Base-by-base conservation (phyloP, 2,113 vertebrate species). In the Campylomormyrus tamandua region DNA sequence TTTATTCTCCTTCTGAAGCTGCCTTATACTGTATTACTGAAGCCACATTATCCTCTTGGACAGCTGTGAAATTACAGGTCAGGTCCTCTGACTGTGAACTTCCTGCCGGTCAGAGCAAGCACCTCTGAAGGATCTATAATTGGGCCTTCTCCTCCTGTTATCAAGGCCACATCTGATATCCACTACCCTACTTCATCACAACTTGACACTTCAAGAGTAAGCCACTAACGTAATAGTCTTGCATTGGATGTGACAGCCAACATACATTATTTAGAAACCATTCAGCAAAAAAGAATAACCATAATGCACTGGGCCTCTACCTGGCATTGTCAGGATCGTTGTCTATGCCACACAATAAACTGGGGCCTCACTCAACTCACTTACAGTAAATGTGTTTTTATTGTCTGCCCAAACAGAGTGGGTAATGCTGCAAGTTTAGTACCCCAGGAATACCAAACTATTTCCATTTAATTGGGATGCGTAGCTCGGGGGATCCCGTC, bases 391-490 rank as follows among this genome's bases (percentile, higher is more conserved):
- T 87, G 84, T 87, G 84, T 35, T 87, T 52, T 48, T 15, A 87
- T 31, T 87, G 27, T 87, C 11, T 56, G 15, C 45, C 45, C 24
- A n/a, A 53, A 87, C 50, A 2, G 50, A 87, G 84, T 35, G 85
- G 49, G 49, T 35, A 15, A 42, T 56, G 50, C 48, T 31, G 8
- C 5, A 7, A 13, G 39, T 42, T 45, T 88, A 35, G 19, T 56
- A 48, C 39, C 17, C 27, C 62, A 10, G 86, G 89, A 87, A 91
- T 89, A 89, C 90, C 46, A 45, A 52, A 87, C 88, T 31, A 88
- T 89, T 83, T 53, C 24, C 85, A 83, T 66, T 89, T 91, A 91
- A 90, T 92, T 91, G 86, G 83, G n/a, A 91, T 91, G 89, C 89
- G 2, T 42, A 87, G 74, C 91, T 85, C 86, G 46, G 35, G 88